These are phyloP conservation scores for Hypomecis punctinalis DNA, from an alignment of 2,888 invertebrate species.

Conservation along the genomic window DNA sequence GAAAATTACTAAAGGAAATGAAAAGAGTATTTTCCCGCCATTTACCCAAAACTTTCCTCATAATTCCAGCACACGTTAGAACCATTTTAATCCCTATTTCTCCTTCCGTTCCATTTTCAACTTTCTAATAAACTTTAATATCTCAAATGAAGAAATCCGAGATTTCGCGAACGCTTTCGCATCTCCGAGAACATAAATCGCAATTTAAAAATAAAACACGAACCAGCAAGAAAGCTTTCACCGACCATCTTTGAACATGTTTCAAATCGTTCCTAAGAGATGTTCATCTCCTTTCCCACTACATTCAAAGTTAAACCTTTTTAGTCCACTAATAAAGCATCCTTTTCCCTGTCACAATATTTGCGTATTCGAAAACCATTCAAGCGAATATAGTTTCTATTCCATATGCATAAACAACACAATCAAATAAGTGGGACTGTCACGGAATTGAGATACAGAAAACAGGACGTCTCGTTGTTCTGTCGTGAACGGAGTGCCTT, in stretches of 20 bases:
- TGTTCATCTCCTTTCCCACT: slow-evolving; percentile 34
- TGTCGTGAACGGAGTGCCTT: not conserved
- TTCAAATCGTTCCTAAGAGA: slow-evolving; percentile 76
- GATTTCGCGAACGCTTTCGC: slow-evolving; percentile 51
- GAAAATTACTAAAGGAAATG: not conserved
- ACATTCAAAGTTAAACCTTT: slow-evolving; percentile 52
- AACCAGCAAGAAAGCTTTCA: slow-evolving; percentile 77
- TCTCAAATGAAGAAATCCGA: slow-evolving; percentile 51
- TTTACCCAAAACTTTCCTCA: slow-evolving; percentile 8
- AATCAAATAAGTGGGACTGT: slow-evolving; percentile 50
- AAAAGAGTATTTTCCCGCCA: not conserved
- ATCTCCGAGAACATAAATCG: slow-evolving; percentile 68
- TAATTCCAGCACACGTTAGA: slow-evolving; percentile 25
- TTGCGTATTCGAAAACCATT: slow-evolving; percentile 35
- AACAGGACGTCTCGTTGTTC: slow-evolving; percentile 45
- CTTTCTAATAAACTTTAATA: slow-evolving; percentile 54
- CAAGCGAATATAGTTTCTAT: slow-evolving; percentile 44
- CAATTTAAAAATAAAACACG: slow-evolving; percentile 77
- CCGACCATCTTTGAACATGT: slow-evolving; percentile 75
- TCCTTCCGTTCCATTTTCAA: slow-evolving; percentile 50
- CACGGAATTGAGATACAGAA: slow-evolving; percentile 59
- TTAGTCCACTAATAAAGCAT: slow-evolving; percentile 1
- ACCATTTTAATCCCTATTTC: slow-evolving; percentile 34
- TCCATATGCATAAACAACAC: slow-evolving; percentile 45
- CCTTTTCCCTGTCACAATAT: slow-evolving; percentile 31